phyloP scores from a whole-genome alignment of 2,888 invertebrate species.

The Cryptus viduatorius region DNA sequence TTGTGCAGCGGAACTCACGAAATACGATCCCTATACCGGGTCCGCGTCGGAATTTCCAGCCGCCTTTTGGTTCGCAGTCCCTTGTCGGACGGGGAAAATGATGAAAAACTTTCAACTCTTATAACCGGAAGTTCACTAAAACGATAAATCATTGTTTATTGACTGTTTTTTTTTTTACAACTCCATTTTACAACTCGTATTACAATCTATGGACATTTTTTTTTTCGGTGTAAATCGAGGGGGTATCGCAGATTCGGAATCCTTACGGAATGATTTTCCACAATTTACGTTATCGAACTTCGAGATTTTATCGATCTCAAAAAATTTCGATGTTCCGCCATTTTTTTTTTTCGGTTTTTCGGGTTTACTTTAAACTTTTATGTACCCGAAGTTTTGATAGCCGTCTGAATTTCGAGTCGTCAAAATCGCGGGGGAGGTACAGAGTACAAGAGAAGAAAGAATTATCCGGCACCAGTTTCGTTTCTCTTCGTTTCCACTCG shows the following conservation, averaged over 20 bases:
- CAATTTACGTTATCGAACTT: too few species aligned
- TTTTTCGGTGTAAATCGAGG: neutral
- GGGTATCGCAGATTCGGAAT: too few species aligned
- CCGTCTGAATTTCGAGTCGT: neutral
- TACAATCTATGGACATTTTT: neutral
- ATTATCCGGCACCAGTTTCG: constrained; percentile 35
- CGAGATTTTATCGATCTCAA: too few species aligned
- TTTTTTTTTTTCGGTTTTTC: too few species aligned
- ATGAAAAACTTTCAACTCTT: constrained; percentile 9
- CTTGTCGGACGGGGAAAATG: neutral
- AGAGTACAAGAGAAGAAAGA: constrained; percentile 23
- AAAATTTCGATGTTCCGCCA: too few species aligned
- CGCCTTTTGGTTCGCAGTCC: neutral
- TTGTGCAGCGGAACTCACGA: constrained; percentile 34
- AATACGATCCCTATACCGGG: constrained; percentile 35
- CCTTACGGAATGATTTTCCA: too few species aligned
- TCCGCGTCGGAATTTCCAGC: constrained; percentile 17
- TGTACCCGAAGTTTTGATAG: neutral
- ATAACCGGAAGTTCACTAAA: constrained; percentile 48
- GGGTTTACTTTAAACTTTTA: constrained; percentile 14
- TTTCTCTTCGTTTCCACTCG: constrained; percentile 19
- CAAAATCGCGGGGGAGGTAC: neutral
- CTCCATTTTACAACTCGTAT: neutral
- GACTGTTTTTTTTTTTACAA: constrained; percentile 7
- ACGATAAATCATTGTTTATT: constrained; percentile 2